Evolutionary conservation across 2,797 vertebrate species (phyloP).

Genomic region (Muscicapa striata): DNA sequence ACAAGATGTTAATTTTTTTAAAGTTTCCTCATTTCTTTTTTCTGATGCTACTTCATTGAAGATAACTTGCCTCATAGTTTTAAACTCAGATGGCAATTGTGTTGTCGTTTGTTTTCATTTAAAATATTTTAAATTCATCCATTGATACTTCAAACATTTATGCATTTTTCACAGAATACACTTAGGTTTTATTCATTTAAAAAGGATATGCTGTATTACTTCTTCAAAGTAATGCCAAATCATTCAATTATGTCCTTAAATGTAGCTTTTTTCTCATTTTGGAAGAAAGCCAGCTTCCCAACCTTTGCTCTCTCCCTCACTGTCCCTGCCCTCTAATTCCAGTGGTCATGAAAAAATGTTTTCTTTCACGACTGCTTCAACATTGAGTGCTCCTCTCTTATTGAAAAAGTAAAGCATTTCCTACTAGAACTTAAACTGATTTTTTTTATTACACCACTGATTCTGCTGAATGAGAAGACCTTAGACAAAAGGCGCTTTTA

Average conservation of each 20-base stretch:
- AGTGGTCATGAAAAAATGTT: conserved; percentile 64
- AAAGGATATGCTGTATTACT: conserved; percentile 50
- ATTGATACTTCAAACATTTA: conserved; percentile 44
- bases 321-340: conserved; percentile 63
- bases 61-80: background rate
- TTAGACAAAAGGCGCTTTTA: conserved; percentile 72
- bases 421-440: conserved; percentile 70
- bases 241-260: conserved; percentile 61
- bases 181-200: conserved; percentile 56
- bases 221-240: conserved; percentile 63
- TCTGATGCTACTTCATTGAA: background rate
- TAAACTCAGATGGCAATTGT: background rate
- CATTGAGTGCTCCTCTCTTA: conserved; percentile 62
- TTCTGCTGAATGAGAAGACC: conserved; percentile 67
- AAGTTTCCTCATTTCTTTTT: conserved; percentile 45
- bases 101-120: background rate
- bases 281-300: conserved; percentile 68
- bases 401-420: conserved; percentile 68
- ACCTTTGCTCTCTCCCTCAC: conserved; percentile 42
- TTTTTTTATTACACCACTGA: conserved; percentile 64
- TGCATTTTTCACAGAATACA: conserved; percentile 7
- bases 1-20: conserved; percentile 6
- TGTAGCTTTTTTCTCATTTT: conserved; percentile 50
- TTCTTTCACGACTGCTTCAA: conserved; percentile 66
- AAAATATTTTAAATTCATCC: conserved; percentile 57